Evolutionary conservation across 53 echinoderm and acorn worm species (phyloP).

Genomic region (Actinopyga echinites): DNA sequence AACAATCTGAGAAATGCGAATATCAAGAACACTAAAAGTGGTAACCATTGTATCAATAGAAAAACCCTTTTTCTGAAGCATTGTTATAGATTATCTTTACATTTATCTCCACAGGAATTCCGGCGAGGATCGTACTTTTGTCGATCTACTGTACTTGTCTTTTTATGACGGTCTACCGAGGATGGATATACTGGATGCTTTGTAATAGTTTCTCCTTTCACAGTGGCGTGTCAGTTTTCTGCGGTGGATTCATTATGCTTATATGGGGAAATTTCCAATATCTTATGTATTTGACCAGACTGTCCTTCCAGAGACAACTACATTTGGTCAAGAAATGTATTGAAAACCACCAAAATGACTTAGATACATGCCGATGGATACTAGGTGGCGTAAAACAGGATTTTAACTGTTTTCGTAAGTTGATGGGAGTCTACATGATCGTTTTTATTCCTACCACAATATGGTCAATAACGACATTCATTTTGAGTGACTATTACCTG

Average conservation of each 20-base stretch:
- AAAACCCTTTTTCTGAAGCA: too few species aligned
- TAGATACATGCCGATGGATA: slow-evolving; percentile 64
- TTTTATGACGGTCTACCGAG: slow-evolving; percentile 36
- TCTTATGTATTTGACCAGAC: slow-evolving; percentile 59
- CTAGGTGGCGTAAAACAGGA: slow-evolving; percentile 54
- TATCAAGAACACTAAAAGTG: too few species aligned
- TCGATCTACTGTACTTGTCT: slow-evolving; percentile 30
- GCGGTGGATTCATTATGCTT: slow-evolving; percentile 32
- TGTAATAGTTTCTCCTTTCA: slow-evolving; percentile 14
- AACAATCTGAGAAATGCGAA: too few species aligned
- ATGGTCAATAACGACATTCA: slow-evolving; percentile 66
- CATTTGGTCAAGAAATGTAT: slow-evolving; percentile 59
- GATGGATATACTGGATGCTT: slow-evolving; percentile 32
- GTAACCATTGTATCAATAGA: too few species aligned
- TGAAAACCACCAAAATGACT: slow-evolving; percentile 48
- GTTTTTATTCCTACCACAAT: slow-evolving; percentile 48
- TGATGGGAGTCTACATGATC: slow-evolving; percentile 66
- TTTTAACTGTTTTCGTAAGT: slow-evolving; percentile 52
- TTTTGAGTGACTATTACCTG: slow-evolving; percentile 61
- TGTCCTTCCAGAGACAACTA: slow-evolving; percentile 65
- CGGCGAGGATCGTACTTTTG: slow-evolving; percentile 30
- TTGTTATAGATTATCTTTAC: too few species aligned
- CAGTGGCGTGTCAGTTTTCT: slow-evolving; percentile 47
- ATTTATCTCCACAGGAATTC: neutral
- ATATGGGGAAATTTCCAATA: slow-evolving; percentile 74